A percentile compares a stretch with the other conserved stretches of the same genome.
phyloP scores from a whole-genome alignment of 1,140 invertebrate species.

The Heliconius eleuchia region DNA sequence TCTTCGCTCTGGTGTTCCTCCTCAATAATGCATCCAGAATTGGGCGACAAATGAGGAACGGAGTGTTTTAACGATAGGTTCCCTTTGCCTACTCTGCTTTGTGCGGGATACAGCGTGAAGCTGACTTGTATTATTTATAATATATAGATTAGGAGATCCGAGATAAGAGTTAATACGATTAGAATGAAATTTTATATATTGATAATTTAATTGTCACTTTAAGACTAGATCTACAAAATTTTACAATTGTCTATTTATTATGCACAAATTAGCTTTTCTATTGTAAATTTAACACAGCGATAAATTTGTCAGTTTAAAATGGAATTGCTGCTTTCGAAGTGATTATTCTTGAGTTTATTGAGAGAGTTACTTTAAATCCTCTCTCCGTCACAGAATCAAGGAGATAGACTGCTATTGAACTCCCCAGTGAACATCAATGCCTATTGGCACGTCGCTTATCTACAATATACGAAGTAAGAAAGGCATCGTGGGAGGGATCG shows the following conservation, averaged over 20 bases:
- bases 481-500: conserved; percentile 42
- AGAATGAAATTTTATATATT: no score
- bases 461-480: conserved; percentile 56
- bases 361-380: conserved; percentile 69
- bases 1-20: no score
- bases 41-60: no score
- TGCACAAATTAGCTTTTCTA: no score
- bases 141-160: no score
- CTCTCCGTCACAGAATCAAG: conserved; percentile 69
- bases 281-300: background rate
- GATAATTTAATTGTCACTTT: no score
- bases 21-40: no score
- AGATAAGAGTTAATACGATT: no score
- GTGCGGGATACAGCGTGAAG: no score
- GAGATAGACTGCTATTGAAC: conserved; percentile 72
- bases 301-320: conserved; percentile 31
- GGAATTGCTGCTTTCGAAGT: conserved; percentile 43
- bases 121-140: no score
- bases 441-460: conserved; percentile 78
- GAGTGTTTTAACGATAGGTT: no score
- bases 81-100: no score
- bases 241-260: background rate
- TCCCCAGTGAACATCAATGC: conserved; percentile 76
- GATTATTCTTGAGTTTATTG: conserved; percentile 51
- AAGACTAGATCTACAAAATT: background rate